phyloP scores from a whole-genome alignment of 2,888 invertebrate species.

The Pheosia gnoma region DNA sequence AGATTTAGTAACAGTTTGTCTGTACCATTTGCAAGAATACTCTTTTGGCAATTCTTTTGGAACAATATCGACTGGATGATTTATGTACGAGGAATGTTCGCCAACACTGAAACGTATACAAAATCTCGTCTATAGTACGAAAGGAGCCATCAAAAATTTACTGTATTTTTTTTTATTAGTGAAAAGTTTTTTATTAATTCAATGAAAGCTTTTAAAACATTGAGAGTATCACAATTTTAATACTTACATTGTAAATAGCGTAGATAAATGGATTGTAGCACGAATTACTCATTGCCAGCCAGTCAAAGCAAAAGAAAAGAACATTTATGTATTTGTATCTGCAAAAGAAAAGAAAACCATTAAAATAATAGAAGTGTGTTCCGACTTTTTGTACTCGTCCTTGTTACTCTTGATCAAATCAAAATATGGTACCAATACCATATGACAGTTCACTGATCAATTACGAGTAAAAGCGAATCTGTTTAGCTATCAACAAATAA shows the following conservation, averaged over 20 bases:
- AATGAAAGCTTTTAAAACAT: background rate
- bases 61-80: background rate
- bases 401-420: too few species aligned
- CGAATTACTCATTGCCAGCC: conserved; percentile 95
- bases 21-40: conserved; percentile 12
- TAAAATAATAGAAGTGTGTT: too few species aligned
- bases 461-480: background rate
- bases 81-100: background rate
- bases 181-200: background rate
- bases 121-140: too few species aligned
- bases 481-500: background rate
- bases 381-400: too few species aligned
- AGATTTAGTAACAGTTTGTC: background rate
- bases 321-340: conserved; percentile 93
- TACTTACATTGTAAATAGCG: conserved; percentile 93
- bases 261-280: conserved; percentile 96
- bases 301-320: conserved; percentile 93
- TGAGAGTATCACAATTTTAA: background rate
- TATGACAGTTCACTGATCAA: too few species aligned
- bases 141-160: too few species aligned
- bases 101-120: background rate
- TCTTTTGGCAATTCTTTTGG: conserved; percentile 31
- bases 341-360: conserved; percentile 47
- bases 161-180: too few species aligned
- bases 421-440: too few species aligned